phyloP scores from a whole-genome alignment of 2,888 invertebrate species.

The Eupeodes latifasciatus region DNA sequence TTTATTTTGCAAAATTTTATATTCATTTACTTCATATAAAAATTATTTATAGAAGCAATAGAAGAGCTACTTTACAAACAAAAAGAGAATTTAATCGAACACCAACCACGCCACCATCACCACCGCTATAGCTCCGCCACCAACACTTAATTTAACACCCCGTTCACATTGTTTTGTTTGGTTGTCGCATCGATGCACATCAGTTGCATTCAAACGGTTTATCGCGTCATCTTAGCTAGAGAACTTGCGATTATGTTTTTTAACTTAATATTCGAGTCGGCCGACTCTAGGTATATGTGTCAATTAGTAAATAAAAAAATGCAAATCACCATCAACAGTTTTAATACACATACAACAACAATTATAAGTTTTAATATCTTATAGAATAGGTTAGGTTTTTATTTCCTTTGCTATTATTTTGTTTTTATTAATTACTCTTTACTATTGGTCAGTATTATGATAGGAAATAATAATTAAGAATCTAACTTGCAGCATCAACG shows the following conservation, averaged over 20 bases:
- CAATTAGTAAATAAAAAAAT: slow-evolving; percentile 69
- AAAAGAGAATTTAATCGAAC: slow-evolving; percentile 64
- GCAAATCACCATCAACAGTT: slow-evolving; percentile 72
- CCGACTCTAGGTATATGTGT: slow-evolving; percentile 51
- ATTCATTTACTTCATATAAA: slow-evolving; percentile 45
- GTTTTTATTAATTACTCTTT: slow-evolving; percentile 30
- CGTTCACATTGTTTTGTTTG: slow-evolving; percentile 55
- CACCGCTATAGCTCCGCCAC: not conserved
- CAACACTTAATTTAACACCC: slow-evolving; percentile 63
- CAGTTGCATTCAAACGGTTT: slow-evolving; percentile 75
- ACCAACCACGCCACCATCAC: not conserved
- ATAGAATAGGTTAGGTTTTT: not conserved
- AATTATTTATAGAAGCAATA: slow-evolving; percentile 18
- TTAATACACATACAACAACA: slow-evolving; percentile 51
- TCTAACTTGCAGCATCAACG: not conserved
- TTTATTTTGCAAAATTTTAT: slow-evolving; percentile 20
- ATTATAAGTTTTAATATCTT: slow-evolving; percentile 52
- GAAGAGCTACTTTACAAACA: not conserved
- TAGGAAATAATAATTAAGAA: not conserved
- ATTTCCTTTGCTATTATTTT: not conserved
- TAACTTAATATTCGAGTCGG: slow-evolving; percentile 13
- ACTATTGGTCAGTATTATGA: slow-evolving; percentile 37
- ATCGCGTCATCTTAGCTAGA: slow-evolving; percentile 37
- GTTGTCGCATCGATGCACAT: slow-evolving; percentile 74
- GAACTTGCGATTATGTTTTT: slow-evolving; percentile 34